Percentiles rank a stretch among this genome's conserved stretches.
These are phyloP conservation scores for Eulacestoma nigropectus DNA, from an alignment of 2,113 vertebrate genomes.

Conservation along the genomic window DNA sequence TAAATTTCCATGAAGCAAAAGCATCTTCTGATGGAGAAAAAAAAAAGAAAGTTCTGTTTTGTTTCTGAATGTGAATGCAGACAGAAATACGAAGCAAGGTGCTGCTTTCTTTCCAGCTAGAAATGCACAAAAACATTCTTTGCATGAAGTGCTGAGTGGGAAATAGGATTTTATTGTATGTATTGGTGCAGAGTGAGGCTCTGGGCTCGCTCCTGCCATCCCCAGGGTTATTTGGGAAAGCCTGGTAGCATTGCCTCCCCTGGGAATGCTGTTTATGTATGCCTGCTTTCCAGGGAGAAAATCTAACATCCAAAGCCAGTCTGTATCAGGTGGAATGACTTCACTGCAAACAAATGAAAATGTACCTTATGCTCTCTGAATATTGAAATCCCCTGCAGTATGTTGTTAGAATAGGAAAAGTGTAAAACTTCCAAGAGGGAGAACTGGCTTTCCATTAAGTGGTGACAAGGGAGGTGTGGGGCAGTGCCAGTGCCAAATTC, in stretches of 20 bases:
- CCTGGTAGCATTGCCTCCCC: neutral
- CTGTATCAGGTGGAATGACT: neutral
- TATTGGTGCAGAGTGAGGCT: neutral
- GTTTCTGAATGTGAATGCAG: neutral
- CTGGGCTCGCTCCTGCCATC: neutral
- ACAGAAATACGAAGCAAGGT: neutral
- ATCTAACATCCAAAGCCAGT: neutral
- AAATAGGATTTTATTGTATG: neutral
- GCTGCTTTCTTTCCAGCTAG: neutral
- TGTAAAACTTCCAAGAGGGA: neutral
- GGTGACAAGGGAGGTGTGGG: rapidly evolving
- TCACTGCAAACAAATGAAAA: neutral
- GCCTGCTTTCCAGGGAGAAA: neutral
- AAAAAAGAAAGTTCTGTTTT: neutral
- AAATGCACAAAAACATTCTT: neutral
- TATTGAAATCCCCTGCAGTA: neutral
- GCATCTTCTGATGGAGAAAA: neutral
- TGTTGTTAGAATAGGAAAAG: neutral
- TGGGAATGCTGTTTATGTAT: neutral
- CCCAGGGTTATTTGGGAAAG: neutral
- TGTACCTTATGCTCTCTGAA: neutral
- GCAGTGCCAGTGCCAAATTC: neutral
- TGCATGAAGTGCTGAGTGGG: neutral
- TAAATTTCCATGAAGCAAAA: neutral
- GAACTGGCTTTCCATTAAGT: neutral